Evolutionary conservation across 2,113 vertebrate genomes (phyloP).

Genomic region (Spermophilus dauricus): DNA sequence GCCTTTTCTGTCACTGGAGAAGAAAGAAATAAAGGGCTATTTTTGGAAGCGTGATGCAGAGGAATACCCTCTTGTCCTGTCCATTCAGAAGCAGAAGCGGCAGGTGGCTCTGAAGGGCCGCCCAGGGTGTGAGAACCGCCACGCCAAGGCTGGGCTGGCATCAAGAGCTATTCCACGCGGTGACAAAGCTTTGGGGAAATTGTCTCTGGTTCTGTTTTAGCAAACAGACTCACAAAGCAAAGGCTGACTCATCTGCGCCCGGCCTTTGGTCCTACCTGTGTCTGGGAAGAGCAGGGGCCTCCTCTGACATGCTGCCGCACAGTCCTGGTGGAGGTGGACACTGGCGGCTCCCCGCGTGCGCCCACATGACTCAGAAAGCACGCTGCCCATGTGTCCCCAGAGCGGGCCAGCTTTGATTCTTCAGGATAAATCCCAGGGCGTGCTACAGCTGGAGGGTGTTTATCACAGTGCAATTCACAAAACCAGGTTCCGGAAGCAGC

Average conservation of each 20-base stretch:
- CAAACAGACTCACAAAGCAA: background rate
- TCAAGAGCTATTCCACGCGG: background rate
- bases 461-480: too few species aligned
- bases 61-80: background rate
- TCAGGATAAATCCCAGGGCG: too few species aligned
- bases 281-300: background rate
- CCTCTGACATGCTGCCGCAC: background rate
- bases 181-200: background rate
- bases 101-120: background rate
- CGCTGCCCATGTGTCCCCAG: too few species aligned
- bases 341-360: too few species aligned
- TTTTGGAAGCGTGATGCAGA: constrained; percentile 46
- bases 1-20: constrained; percentile 5
- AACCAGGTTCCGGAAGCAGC: too few species aligned
- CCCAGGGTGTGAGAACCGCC: background rate
- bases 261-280: background rate
- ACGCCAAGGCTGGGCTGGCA: background rate
- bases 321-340: background rate
- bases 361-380: too few species aligned
- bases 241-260: background rate
- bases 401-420: too few species aligned
- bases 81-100: background rate
- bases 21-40: constrained; percentile 48
- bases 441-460: too few species aligned
- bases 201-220: background rate